These are phyloP conservation scores for Ceratitis capitata DNA, from an alignment of 1,140 invertebrate genomes.

Conservation along the genomic window DNA sequence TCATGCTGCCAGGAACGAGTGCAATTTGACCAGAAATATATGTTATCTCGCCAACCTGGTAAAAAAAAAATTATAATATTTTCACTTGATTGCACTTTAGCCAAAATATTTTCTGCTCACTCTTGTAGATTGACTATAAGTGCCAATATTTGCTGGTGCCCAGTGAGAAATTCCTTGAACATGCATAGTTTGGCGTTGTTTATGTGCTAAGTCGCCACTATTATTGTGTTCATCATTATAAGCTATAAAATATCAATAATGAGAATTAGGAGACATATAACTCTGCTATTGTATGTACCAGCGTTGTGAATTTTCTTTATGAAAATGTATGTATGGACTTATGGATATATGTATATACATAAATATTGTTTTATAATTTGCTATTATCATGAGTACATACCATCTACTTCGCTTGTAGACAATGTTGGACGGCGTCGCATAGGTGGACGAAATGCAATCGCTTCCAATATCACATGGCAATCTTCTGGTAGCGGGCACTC, in stretches of 20 bases:
- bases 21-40: slow-evolving; percentile 92
- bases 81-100: too few species aligned
- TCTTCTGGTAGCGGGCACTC: slow-evolving; percentile 78
- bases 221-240: slow-evolving; percentile 46
- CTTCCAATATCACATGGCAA: slow-evolving; percentile 82
- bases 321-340: too few species aligned
- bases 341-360: too few species aligned
- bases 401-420: slow-evolving; percentile 33
- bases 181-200: slow-evolving; percentile 77
- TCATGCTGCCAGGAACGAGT: slow-evolving; percentile 85
- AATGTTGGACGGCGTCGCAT: slow-evolving; percentile 40
- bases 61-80: neutral
- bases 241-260: neutral
- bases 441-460: slow-evolving; percentile 71
- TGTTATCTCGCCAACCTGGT: slow-evolving; percentile 77
- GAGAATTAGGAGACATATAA: too few species aligned
- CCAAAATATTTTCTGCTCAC: slow-evolving; percentile 57
- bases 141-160: slow-evolving; percentile 95
- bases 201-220: neutral
- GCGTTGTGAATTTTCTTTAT: neutral
- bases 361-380: too few species aligned
- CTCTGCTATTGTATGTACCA: too few species aligned
- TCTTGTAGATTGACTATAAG: slow-evolving; percentile 91
- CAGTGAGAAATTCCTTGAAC: slow-evolving; percentile 95
- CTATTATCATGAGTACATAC: neutral